Base-by-base conservation (phyloP, 30 jellyfish, hydroid and myxozoan genomes). In the Catostylus mosaicus region DNA sequence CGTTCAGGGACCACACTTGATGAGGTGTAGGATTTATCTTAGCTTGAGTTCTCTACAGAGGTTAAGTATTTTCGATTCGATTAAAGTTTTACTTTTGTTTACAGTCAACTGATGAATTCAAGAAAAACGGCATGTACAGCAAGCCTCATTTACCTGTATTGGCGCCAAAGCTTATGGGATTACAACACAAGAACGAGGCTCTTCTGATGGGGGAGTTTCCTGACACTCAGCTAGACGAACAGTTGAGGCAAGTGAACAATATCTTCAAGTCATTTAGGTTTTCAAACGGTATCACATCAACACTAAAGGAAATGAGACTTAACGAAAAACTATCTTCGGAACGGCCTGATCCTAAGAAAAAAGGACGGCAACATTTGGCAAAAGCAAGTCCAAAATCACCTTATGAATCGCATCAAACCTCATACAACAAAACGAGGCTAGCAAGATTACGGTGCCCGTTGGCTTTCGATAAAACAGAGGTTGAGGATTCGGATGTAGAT, bases 111-210 rank as follows among this genome's bases (percentile, higher is more conserved):
- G 64, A 51, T 27, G 83, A 57, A 34, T 6, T 38, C 78, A 82
- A 67, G 70, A 70, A 68, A 72, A 70, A 67, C 36, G 86, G 87
- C 6, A 35, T 62, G 10, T n/a, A 27, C 36, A 33, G 66, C 43
- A 30, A n/a, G 33, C 82, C 88, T 27, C 57, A 45, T 50, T 47
- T 86, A 6, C 96, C 96, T 0, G 30, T 84, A 47, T 75, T 91
- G 33, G 86, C 90, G 32, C 98, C 98, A 30, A 85, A 80, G 67
- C 80, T 91, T 31, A 91, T 91, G 96, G 98, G 98, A 31, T 62
- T 91, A 56, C 84, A 84, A 5, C 86, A 61, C 76, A 85, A 73
- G 38, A 91, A 86, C 52, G 98, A 91, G 60, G 91, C 94, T 0
- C 86, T 63, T 67, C 31, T 91, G 60, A 91, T 91, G 98, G 98